These are phyloP conservation scores for Leptinotarsa tumamoca DNA, from an alignment of 2,888 invertebrate genomes.

Conservation along the genomic window DNA sequence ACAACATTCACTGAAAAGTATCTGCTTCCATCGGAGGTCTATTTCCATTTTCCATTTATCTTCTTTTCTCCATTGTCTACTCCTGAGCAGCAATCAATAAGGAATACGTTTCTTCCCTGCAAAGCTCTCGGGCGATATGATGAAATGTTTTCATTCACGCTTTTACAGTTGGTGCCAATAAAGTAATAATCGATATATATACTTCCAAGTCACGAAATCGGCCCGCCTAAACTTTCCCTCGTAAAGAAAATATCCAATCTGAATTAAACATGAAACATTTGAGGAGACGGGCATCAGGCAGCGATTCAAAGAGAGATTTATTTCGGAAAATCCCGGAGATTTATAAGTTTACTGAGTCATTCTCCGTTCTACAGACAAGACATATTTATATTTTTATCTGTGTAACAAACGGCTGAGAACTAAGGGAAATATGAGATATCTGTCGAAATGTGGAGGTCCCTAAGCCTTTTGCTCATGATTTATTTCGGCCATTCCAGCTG, in stretches of 20 bases:
- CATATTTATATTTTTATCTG: slow-evolving; percentile 65
- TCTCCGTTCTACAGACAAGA: slow-evolving; percentile 59
- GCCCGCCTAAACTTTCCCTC: slow-evolving; percentile 52
- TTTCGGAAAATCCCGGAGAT: slow-evolving; percentile 58
- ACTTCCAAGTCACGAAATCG: slow-evolving; percentile 56
- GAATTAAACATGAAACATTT: slow-evolving; percentile 65
- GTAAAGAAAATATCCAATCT: slow-evolving; percentile 60
- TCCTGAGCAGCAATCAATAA: not conserved
- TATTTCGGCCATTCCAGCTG: slow-evolving; percentile 50
- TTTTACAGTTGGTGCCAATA: slow-evolving; percentile 51
- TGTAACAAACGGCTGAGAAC: slow-evolving; percentile 60
- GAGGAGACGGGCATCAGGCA: slow-evolving; percentile 50
- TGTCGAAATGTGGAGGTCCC: slow-evolving; percentile 61
- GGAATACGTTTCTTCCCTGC: not conserved
- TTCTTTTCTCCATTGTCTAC: not conserved
- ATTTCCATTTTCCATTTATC: not conserved
- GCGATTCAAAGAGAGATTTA: slow-evolving; percentile 59
- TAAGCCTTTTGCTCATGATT: slow-evolving; percentile 60
- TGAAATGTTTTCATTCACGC: slow-evolving; percentile 46
- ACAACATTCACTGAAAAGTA: not conserved
- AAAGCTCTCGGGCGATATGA: not conserved
- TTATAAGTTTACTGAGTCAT: slow-evolving; percentile 63
- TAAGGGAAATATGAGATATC: slow-evolving; percentile 61
- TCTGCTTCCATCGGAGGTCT: not conserved
- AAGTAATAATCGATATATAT: slow-evolving; percentile 59